Evolutionary conservation across 2,888 invertebrate genomes (phyloP), one percentile per base, ranked within the genome.

Genomic region (Eudemis profundana): DNA sequence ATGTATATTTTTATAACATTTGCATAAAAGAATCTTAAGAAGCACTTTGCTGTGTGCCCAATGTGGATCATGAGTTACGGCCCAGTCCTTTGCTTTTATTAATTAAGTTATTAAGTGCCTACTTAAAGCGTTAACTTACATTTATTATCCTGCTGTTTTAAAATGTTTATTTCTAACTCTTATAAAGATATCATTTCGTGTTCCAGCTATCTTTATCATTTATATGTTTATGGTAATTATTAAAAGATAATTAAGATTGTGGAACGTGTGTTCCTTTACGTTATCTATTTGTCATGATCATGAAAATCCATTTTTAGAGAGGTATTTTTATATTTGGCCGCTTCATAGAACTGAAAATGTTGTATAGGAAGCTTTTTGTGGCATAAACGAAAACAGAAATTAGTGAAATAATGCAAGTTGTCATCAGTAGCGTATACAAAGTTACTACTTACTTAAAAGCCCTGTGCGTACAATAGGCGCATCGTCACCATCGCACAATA

Each of bases 11-110:
- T 79, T 78, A 80, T 78, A 79, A 80, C 84, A 89, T 90, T 90
- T 87, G 87, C 90, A 87, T 89, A 85, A 85, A 86, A 82, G 82
- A 78, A 83, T 82, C 88, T 79, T 86, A 88, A 88, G 89, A 84
- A 88, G 89, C 89, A 77, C 80, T 86, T 84, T 71, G 72, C 74
- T 84, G 76, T 81, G 77, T 79, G 75, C 77, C 76, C 78, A 83
- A 85, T 79, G 82, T 82, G 76, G 74, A 69, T 71, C 71, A 78
- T 86, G 84, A 88, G 79, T 84, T 85, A 86, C 85, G 76, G 66
- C 60, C 67, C 66, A 69, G 73, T 72, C 73, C 70, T 71, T 68
- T 73, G 73, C 73, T 76, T 81, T 84, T 82, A 84, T 81, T 86
- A 86, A 87, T 86, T 80, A 84, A 84, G 81, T 83, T 85, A 87